Base-by-base conservation (phyloP, 2,113 vertebrate genomes). In the Oxyura jamaicensis region DNA sequence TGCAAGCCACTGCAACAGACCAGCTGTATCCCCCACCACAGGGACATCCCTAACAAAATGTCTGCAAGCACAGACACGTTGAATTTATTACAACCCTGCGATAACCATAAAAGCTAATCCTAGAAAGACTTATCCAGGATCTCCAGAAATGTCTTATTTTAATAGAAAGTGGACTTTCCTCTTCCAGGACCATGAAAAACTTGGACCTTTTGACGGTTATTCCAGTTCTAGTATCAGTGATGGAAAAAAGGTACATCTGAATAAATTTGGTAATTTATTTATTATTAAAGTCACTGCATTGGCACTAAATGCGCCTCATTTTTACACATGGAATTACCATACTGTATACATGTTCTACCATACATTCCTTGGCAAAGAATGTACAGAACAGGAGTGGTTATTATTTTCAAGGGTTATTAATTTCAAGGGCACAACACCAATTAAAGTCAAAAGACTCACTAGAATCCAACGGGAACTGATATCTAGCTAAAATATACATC, bases 341-440 rank as follows among this genome's bases (percentile, higher is more conserved):
- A 72, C 15, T 14, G 3, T 28, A 16, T 22, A 0, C 12, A 90
- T 60, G 33, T 52, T 52, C n/a, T 80, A 67, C 39, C 42, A 41
- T 42, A 35, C 21, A 36, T 25, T 65, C 23, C 36, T 90, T 66
- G 41, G 31, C 55, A 80, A 76, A 85, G 22, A 8, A 42, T 8
- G 50, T 53, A 80, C 31, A 80, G 44, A 77, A 93, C 7, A 6
- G 8, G 10, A 90, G 12, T 29, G 16, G 55, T 79, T 83, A 76
- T 65, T 26, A 22, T 31, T 83, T 94, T 91, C 90, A 91, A 93
- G 44, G 87, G 35, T n/a, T n/a, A n/a, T n/a, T n/a, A n/a, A n/a
- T 83, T 94, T 91, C 90, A 91, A 93, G 44, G 87, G 35, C 29
- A 73, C 33, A 62, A 76, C 8, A 60, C 39, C 67, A 79, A 88